Base-by-base conservation (phyloP, 2,797 vertebrate genomes). In the Buceros bicornis region DNA sequence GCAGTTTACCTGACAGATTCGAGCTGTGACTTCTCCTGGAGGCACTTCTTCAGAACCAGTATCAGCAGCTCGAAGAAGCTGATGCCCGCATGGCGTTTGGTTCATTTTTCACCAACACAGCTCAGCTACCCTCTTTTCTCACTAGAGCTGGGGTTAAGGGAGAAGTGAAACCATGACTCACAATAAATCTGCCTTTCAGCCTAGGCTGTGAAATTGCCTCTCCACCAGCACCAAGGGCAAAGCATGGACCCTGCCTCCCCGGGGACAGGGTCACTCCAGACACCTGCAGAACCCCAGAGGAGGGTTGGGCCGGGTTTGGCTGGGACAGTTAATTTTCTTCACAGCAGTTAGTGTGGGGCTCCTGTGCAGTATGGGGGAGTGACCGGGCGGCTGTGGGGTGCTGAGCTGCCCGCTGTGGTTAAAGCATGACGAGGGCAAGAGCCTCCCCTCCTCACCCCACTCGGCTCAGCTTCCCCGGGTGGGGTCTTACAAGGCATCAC, bases 171-270 rank as follows among this genome's bases (percentile, higher is more conserved):
- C 20, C 5, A 10, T 6, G 14, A 48, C 54, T 7, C 2, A 1
- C 37, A 15, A 10, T 33, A 33, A 42, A 42, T 16, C 45, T 72
- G n/a, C 21, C n/a, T 33, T 40, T 25, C 0, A 0, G 21, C 48
- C 31, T 48, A 16, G 15, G 31, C 42, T n/a, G 5, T 11, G 29
- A 67, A 42, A 5, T 42, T 33, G 54, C 2, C 16, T 56, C 64
- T 69, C 56, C n/a, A 42, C 16, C 40, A 28, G 21, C n/a, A 37
- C 8, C 8, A 16, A 48, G 17, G 16, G 12, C 31, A 31, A 16
- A 18, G 17, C 0, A 0, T 1, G 6, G 17, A 7, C 5, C 13
- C 13, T n/a, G 18, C 22, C 29, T 57, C 4, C 2, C 13, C 6
- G 1, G 14, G 26, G n/a, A n/a, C 42, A 45, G 20, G 73, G 29